Percentiles rank a stretch among this genome's conserved stretches.
phyloP scores from a whole-genome alignment of 1,140 invertebrate species.

The Achatina immaculata region DNA sequence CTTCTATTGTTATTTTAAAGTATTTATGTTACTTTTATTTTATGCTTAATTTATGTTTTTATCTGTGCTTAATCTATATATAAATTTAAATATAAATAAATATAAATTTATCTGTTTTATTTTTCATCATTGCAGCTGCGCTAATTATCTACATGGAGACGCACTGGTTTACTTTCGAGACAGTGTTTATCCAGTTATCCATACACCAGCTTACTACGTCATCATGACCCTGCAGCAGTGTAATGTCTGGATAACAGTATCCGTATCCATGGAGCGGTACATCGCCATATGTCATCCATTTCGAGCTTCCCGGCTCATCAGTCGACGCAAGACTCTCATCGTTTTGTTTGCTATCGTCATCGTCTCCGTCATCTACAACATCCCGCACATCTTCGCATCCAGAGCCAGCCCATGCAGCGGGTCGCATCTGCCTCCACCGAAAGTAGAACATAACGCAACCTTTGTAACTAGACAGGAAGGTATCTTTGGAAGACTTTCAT shows the following conservation, averaged over 20 bases:
- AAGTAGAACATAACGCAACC: no score
- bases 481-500: no score
- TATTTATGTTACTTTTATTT: no score
- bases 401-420: conserved; percentile 44
- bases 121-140: conserved; percentile 36
- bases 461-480: no score
- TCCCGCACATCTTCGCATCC: conserved; percentile 63
- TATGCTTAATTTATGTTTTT: no score
- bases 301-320: conserved; percentile 55
- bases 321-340: conserved; percentile 54
- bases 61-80: no score
- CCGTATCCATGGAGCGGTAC: conserved; percentile 67
- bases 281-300: conserved; percentile 68
- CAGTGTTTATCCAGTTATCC: conserved; percentile 61
- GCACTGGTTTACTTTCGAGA: conserved; percentile 67
- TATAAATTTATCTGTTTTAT: no score
- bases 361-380: conserved; percentile 63
- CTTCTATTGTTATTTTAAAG: no score
- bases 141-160: conserved; percentile 42
- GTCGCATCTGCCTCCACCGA: neutral
- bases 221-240: conserved; percentile 67
- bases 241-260: conserved; percentile 69
- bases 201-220: conserved; percentile 57
- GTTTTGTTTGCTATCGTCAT: conserved; percentile 52
- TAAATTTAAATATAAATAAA: no score